Conservation (phyloP, 2,888 invertebrate species). For the Himalopsyche tibetana region DNA sequence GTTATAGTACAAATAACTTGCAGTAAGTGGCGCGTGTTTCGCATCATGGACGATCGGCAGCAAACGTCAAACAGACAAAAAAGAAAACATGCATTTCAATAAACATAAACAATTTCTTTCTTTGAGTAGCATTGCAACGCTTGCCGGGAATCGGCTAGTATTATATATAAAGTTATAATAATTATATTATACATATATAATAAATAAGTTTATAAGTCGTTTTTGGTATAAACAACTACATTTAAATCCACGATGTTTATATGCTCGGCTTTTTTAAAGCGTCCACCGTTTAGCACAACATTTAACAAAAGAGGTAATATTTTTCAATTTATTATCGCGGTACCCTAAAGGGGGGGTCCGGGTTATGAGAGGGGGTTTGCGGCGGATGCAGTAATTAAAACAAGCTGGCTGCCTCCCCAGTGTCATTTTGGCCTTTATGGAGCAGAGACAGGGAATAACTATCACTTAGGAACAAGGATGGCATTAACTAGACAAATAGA, state of each 20-base stretch:
- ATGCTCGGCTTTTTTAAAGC: slow-evolving; percentile 50
- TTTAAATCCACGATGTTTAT: background rate
- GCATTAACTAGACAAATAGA: slow-evolving; percentile 2
- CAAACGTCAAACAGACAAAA: too few species aligned
- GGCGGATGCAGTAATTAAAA: slow-evolving; percentile 60
- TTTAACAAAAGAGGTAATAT: slow-evolving; percentile 58
- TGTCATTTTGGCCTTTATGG: slow-evolving; percentile 29
- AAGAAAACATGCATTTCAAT: too few species aligned
- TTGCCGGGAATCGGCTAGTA: too few species aligned
- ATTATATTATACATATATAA: too few species aligned
- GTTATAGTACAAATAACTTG: too few species aligned
- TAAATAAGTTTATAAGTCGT: background rate
- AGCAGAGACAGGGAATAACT: slow-evolving; percentile 24
- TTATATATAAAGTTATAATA: too few species aligned
- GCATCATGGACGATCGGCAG: too few species aligned
- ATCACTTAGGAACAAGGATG: slow-evolving; percentile 1
- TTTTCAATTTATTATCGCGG: slow-evolving; percentile 61
- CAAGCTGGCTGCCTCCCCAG: slow-evolving; percentile 50
- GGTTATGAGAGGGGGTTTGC: slow-evolving; percentile 18
- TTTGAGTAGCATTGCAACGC: too few species aligned
- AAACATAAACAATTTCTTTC: too few species aligned
- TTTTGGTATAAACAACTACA: background rate
- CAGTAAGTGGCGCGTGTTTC: too few species aligned
- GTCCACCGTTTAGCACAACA: slow-evolving; percentile 50
- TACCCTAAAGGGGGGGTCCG: background rate